Percentiles rank a stretch among this genome's conserved stretches.
Conservation (phyloP, 2,888 invertebrate genomes). For the Cerastis leucographa region DNA sequence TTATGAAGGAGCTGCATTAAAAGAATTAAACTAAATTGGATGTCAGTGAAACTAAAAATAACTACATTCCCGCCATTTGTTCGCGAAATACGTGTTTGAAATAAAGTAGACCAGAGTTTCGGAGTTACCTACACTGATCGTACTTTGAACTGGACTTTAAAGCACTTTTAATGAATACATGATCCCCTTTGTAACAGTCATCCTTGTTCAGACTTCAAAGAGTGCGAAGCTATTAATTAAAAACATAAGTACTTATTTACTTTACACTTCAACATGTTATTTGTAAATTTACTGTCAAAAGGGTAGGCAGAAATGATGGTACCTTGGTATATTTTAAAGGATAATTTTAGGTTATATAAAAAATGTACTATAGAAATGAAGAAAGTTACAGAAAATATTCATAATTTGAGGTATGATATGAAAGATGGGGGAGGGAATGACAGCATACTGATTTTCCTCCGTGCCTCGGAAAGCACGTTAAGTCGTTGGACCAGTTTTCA, state of each 20-base stretch:
- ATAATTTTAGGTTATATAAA: no score
- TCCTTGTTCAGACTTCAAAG: slow-evolving; percentile 1
- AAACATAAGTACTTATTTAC: neutral
- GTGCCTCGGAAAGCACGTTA: no score
- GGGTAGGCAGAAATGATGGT: neutral
- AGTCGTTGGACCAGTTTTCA: no score
- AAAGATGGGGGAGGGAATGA: no score
- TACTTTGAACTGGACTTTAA: slow-evolving; percentile 12
- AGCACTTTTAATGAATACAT: neutral
- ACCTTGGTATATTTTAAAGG: no score
- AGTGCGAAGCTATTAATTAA: slow-evolving; percentile 7
- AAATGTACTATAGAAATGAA: no score
- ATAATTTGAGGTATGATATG: no score
- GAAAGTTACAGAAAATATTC: no score
- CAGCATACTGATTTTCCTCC: no score
- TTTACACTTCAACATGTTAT: neutral
- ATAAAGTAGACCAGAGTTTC: slow-evolving; percentile 33
- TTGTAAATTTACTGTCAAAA: neutral
- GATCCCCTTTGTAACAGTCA: neutral
- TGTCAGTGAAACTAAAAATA: slow-evolving; percentile 54
- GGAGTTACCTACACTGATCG: slow-evolving; percentile 4
- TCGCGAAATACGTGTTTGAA: slow-evolving; percentile 34
- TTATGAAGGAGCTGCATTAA: slow-evolving; percentile 24
- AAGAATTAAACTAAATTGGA: slow-evolving; percentile 49
- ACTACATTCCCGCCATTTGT: slow-evolving; percentile 46